phyloP scores from a whole-genome alignment of 2,797 vertebrate genomes.

The Leucoraja ocellata region DNA sequence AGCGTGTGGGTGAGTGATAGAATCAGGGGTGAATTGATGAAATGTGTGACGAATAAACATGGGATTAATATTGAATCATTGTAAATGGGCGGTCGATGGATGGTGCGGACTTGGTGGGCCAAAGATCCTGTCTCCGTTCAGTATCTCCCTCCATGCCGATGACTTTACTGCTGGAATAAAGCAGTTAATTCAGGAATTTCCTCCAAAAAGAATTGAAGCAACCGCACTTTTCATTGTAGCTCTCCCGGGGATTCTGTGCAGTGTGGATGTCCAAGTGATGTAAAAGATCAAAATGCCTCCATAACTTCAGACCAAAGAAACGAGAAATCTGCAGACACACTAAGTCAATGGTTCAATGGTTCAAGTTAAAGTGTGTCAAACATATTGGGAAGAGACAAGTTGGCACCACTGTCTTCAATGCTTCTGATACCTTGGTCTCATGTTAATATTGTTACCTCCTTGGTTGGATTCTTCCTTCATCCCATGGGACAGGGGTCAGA shows the following conservation, averaged over 20 bases:
- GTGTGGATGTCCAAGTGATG: neutral
- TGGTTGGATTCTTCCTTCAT: neutral
- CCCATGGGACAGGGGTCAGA: neutral
- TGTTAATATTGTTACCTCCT: slow-evolving; percentile 10
- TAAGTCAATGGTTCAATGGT: neutral
- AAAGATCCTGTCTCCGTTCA: no score
- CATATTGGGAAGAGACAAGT: neutral
- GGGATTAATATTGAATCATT: no score
- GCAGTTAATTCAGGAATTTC: neutral
- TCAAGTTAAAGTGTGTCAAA: neutral
- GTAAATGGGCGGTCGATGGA: no score
- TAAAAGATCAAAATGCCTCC: neutral
- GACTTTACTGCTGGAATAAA: neutral
- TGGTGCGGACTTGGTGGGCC: no score
- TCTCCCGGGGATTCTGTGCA: neutral
- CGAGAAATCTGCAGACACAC: neutral
- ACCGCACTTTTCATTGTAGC: neutral
- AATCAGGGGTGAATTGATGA: no score
- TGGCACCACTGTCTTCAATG: neutral
- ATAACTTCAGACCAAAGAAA: neutral
- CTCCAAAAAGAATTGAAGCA: neutral
- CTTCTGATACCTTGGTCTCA: neutral
- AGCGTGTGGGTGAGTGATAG: no score
- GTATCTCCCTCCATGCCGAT: no score
- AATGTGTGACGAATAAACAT: no score